Conservation (phyloP, 2,888 invertebrate species). For the Furcula furcula region DNA sequence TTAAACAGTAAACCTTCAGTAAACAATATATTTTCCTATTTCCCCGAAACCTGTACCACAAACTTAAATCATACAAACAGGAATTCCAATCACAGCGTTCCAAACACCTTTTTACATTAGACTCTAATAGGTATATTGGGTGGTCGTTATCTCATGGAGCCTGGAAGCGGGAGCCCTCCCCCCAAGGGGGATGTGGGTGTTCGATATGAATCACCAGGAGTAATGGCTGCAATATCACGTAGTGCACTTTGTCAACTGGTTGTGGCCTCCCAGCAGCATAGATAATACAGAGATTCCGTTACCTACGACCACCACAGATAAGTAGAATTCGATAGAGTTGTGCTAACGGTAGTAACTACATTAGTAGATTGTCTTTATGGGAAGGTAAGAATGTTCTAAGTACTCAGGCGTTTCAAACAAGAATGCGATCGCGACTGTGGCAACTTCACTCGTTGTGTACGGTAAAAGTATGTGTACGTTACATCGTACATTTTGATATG, state of each 20-base stretch:
- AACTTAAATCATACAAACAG: no score
- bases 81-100: not conserved
- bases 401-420: no score
- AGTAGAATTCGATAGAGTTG: constrained; percentile 46
- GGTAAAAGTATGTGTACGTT: no score
- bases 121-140: constrained; percentile 35
- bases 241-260: constrained; percentile 81
- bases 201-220: constrained; percentile 79
- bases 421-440: no score
- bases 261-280: constrained; percentile 75
- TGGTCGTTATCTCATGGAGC: constrained; percentile 28
- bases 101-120: constrained; percentile 20
- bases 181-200: constrained; percentile 53
- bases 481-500: no score
- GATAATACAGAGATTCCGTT: constrained; percentile 72
- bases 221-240: constrained; percentile 82
- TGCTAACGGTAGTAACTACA: no score
- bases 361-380: no score
- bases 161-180: constrained; percentile 51
- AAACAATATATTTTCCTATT: no score
- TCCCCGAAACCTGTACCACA: no score
- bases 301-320: constrained; percentile 57
- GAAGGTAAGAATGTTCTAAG: no score
- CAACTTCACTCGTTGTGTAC: no score
- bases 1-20: no score